Conservation (phyloP, 2,797 vertebrate genomes). For the Leuciscus waleckii region DNA sequence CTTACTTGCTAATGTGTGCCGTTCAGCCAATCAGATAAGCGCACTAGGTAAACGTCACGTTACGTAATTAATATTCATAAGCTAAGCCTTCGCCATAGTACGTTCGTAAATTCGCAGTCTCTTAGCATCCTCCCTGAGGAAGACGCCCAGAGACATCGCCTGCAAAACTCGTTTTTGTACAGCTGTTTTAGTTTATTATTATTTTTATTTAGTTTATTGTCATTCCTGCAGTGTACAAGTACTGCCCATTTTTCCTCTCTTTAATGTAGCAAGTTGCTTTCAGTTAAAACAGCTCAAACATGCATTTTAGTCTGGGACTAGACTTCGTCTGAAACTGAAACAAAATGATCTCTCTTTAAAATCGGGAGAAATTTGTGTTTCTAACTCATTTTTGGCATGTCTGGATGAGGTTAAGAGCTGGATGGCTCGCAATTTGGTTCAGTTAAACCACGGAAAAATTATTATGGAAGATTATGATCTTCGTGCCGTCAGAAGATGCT, state of each 20-base stretch:
- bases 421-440: not conserved
- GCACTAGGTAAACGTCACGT: not conserved
- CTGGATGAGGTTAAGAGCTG: not conserved
- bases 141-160: conserved; percentile 53
- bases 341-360: not conserved
- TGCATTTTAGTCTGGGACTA: too few relatives aligned
- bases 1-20: too few relatives aligned
- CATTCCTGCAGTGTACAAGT: not conserved
- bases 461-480: too few relatives aligned
- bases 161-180: not conserved
- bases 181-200: not conserved
- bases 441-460: not conserved
- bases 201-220: not conserved
- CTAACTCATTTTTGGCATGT: not conserved
- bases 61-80: conserved; percentile 4
- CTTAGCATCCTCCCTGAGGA: conserved; percentile 35
- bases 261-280: not conserved
- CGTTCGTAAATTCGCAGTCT: not conserved
- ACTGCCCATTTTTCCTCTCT: not conserved
- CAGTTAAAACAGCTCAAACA: too few relatives aligned
- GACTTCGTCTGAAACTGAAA: not conserved
- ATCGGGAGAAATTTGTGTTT: not conserved
- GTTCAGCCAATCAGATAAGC: conserved; percentile 13
- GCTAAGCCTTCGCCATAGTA: not conserved
- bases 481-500: not conserved